phyloP scores from a whole-genome alignment of 1,140 invertebrate genomes.

The Meteorus sp. region DNA sequence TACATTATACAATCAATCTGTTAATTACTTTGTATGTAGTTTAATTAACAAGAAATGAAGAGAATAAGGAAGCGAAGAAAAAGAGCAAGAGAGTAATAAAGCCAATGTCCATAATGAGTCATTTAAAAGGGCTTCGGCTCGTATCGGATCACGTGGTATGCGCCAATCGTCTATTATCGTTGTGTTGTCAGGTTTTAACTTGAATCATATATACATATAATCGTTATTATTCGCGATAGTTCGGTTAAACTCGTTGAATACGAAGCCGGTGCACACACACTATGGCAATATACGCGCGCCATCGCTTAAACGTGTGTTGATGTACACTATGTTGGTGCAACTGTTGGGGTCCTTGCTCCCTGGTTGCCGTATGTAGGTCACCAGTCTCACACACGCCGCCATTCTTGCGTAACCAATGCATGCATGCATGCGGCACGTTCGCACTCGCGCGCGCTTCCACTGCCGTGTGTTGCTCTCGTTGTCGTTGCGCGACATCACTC shows the following conservation, averaged over 20 bases:
- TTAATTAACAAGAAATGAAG: conserved; percentile 12
- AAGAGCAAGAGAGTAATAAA: no score
- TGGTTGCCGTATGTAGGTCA: conserved; percentile 58
- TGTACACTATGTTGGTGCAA: no score
- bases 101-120: conserved; percentile 3
- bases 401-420: conserved; percentile 60
- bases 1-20: conserved; percentile 14
- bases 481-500: conserved; percentile 20
- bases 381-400: conserved; percentile 59
- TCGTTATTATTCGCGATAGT: no score
- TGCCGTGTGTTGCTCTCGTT: conserved; percentile 25
- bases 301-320: no score
- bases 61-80: conserved; percentile 3
- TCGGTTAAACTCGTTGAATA: no score
- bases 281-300: no score
- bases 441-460: conserved; percentile 30
- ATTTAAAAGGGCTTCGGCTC: conserved; percentile 1
- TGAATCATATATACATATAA: no score
- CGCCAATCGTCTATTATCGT: conserved; percentile 3
- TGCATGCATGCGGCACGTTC: conserved; percentile 47
- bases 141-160: conserved; percentile 6
- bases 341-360: conserved; percentile 58
- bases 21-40: not conserved
- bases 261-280: no score
- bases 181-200: not conserved